Percentiles rank a stretch among this genome's conserved stretches.
These are phyloP conservation scores for Harpagoxenus sublaevis DNA, from an alignment of 2,888 invertebrate genomes.

Conservation along the genomic window DNA sequence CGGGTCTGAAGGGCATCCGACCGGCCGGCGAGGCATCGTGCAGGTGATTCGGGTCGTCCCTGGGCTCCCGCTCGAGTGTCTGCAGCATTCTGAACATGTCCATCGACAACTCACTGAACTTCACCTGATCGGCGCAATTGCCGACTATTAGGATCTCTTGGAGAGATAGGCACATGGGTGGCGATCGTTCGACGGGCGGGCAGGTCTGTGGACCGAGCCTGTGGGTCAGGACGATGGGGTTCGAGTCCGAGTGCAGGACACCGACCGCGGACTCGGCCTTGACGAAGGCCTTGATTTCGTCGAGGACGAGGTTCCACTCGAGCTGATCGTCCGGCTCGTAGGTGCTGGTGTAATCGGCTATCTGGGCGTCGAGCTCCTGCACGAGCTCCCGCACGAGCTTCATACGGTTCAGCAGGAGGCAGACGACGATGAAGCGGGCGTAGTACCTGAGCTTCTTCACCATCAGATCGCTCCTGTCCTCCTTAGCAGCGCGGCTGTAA, in stretches of 20 bases:
- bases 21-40: conserved; percentile 92
- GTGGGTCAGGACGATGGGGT: conserved; percentile 94
- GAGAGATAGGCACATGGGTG: conserved; percentile 94
- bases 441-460: conserved; percentile 97
- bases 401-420: conserved; percentile 96
- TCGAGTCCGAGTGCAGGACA: conserved; percentile 95
- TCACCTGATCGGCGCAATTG: conserved; percentile 97
- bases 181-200: conserved; percentile 95
- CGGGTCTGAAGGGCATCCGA: conserved; percentile 88
- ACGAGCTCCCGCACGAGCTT: conserved; percentile 97
- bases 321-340: conserved; percentile 98
- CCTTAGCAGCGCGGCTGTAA: conserved; percentile 97
- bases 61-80: conserved; percentile 96
- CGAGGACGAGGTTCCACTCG: conserved; percentile 97
- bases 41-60: conserved; percentile 92
- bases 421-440: conserved; percentile 98
- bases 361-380: conserved; percentile 96
- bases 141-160: conserved; percentile 98
- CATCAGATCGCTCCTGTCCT: conserved; percentile 98
- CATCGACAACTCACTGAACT: conserved; percentile 98
- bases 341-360: conserved; percentile 97
- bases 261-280: conserved; percentile 96
- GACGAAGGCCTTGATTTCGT: conserved; percentile 97
- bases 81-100: conserved; percentile 99
- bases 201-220: conserved; percentile 94